These are phyloP conservation scores for Caenorhabditis plicata DNA, from an alignment of 2,888 invertebrate species.

Conservation along the genomic window DNA sequence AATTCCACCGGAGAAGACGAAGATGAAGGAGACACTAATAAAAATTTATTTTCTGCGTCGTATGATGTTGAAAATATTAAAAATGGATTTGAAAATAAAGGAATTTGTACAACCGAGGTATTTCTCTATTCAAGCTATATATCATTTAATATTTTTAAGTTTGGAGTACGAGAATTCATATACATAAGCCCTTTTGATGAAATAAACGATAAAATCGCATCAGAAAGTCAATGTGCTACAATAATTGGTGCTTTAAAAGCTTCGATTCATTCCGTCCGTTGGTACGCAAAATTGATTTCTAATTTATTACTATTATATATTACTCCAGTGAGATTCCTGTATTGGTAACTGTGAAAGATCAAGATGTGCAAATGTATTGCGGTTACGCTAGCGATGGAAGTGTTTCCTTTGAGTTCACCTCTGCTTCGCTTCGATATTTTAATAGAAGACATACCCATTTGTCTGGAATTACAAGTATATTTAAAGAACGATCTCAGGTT, in stretches of 20 bases:
- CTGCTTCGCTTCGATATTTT: conserved; percentile 7
- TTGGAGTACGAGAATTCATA: conserved; percentile 20
- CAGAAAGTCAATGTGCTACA: conserved; percentile 12
- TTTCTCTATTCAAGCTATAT: neutral
- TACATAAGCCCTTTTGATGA: conserved; percentile 6
- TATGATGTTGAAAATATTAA: conserved; percentile 9
- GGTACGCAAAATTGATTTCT: conserved; percentile 2
- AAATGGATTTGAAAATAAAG: conserved; percentile 6
- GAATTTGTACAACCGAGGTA: conserved; percentile 5
- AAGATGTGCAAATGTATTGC: conserved; percentile 2
- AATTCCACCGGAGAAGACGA: no score
- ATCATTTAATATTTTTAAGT: conserved; percentile 3
- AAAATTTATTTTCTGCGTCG: conserved; percentile 4
- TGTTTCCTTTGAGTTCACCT: conserved; percentile 1
- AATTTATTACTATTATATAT: neutral
- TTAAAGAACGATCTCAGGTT: conserved; percentile 13
- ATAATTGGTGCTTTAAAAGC: conserved; percentile 15
- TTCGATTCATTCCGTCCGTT: conserved; percentile 8
- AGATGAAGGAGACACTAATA: neutral
- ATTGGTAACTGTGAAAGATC: conserved; percentile 8
- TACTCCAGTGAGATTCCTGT: conserved; percentile 23
- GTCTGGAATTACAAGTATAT: conserved; percentile 10
- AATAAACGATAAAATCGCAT: neutral
- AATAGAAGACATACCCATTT: conserved; percentile 10
- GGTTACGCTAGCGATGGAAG: conserved; percentile 20